Conservation (phyloP, 2,797 vertebrate species). For the Myotis vivesi region DNA sequence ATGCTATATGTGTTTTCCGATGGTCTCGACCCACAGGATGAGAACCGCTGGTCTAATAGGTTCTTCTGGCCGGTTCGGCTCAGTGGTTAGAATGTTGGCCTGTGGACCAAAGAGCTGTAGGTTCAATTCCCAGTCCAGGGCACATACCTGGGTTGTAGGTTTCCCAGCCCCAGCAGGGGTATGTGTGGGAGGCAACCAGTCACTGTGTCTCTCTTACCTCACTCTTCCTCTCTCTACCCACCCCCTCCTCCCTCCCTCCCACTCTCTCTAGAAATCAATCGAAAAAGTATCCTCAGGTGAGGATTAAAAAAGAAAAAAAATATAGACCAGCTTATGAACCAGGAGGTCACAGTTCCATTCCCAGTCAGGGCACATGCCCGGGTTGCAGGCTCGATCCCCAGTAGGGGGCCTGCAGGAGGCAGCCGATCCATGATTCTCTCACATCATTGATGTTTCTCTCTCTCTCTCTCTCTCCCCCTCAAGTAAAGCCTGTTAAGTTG, state of each 20-base stretch:
- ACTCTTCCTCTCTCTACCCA: too few species aligned
- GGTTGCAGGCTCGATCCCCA: too few species aligned
- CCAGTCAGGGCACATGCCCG: accelerated
- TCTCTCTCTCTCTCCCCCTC: background rate
- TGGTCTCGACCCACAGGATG: too few species aligned
- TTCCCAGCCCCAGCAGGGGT: background rate
- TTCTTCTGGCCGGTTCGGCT: background rate
- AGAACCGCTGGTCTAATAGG: too few species aligned
- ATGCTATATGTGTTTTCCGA: too few species aligned
- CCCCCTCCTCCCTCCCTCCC: background rate
- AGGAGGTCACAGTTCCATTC: too few species aligned
- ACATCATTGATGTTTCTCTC: too few species aligned
- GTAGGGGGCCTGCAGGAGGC: too few species aligned
- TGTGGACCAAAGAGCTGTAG: background rate
- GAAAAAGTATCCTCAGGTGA: background rate
- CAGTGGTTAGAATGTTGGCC: background rate
- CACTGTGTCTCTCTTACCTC: background rate
- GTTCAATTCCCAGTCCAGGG: background rate
- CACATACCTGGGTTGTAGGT: background rate
- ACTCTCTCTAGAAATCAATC: background rate
- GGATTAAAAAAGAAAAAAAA: background rate
- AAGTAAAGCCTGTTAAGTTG: conserved; percentile 51
- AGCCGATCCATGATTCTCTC: too few species aligned
- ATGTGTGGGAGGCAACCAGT: background rate
- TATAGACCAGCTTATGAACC: too few species aligned